Conservation (phyloP, 2,888 invertebrate genomes). For the Volucella bombylans region DNA sequence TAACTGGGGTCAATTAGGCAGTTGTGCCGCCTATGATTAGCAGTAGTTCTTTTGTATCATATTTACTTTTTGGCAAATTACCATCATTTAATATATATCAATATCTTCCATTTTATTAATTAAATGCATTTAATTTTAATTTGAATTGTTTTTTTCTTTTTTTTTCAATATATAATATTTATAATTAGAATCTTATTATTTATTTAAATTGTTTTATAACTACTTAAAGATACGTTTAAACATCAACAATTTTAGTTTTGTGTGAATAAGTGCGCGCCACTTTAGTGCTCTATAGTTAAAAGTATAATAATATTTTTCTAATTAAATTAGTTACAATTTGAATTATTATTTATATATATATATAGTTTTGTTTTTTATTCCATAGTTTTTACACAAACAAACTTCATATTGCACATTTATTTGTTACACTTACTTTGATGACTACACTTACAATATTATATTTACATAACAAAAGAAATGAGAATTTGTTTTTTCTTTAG, state of each 20-base stretch:
- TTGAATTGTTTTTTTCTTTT: too few species aligned
- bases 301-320: constrained; percentile 55
- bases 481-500: neutral
- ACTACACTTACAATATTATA: constrained; percentile 26
- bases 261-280: constrained; percentile 47
- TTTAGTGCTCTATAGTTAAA: constrained; percentile 61
- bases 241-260: constrained; percentile 65
- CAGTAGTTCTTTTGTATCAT: constrained; percentile 22
- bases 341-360: constrained; percentile 21
- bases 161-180: constrained; percentile 7
- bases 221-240: constrained; percentile 71
- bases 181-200: constrained; percentile 45
- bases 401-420: constrained; percentile 65
- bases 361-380: constrained; percentile 41
- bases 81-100: constrained; percentile 39
- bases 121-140: constrained; percentile 34
- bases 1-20: too few species aligned
- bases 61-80: constrained; percentile 48
- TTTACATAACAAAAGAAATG: constrained; percentile 17
- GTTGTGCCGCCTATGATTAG: neutral
- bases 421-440: constrained; percentile 43
- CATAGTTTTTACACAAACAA: constrained; percentile 28
- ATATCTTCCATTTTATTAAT: constrained; percentile 44
- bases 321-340: constrained; percentile 39
- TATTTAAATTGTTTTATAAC: constrained; percentile 51